A percentile compares a stretch with the other conserved stretches of the same genome.
These are phyloP conservation scores for Meliscaeva auricollis DNA, from an alignment of 2,888 invertebrate genomes.

Conservation along the genomic window DNA sequence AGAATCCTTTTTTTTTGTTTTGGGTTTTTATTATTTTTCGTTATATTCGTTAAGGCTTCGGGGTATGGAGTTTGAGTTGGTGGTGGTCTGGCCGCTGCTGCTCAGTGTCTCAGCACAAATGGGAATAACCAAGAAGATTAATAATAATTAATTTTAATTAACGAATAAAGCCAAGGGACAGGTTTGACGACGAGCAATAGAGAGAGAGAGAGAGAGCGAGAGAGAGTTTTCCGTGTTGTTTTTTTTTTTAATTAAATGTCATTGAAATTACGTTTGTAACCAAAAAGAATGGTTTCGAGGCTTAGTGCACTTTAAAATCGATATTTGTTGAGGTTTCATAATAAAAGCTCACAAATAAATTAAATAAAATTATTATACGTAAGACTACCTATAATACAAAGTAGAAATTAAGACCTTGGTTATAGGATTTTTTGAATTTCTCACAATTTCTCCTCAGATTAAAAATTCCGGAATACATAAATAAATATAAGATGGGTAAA, in stretches of 20 bases:
- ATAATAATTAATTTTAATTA: constrained; percentile 76
- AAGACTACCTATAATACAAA: no score
- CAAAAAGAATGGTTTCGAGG: constrained; percentile 13
- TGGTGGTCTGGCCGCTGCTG: constrained; percentile 35
- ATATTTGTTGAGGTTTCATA: constrained; percentile 28
- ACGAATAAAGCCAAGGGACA: constrained; percentile 60
- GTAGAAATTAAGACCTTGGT: no score
- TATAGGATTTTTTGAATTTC: no score
- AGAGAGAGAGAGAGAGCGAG: constrained; percentile 3
- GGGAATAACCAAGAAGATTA: constrained; percentile 76
- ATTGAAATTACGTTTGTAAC: constrained; percentile 49
- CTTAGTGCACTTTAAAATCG: constrained; percentile 43
- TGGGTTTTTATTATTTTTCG: constrained; percentile 25
- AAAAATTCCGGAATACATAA: no score
- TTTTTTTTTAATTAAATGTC: constrained; percentile 41
- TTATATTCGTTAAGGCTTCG: background rate
- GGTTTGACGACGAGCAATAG: constrained; percentile 19
- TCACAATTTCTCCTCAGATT: no score
- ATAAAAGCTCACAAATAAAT: no score
- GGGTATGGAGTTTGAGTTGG: background rate
- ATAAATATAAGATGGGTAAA: no score
- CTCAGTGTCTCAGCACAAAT: constrained; percentile 71
- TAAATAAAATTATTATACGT: no score
- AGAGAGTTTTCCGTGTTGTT: constrained; percentile 44
- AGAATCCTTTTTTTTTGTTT: constrained; percentile 58